These are phyloP conservation scores for Dinothrombium tinctorium DNA, from an alignment of 1,140 invertebrate species.

Conservation along the genomic window DNA sequence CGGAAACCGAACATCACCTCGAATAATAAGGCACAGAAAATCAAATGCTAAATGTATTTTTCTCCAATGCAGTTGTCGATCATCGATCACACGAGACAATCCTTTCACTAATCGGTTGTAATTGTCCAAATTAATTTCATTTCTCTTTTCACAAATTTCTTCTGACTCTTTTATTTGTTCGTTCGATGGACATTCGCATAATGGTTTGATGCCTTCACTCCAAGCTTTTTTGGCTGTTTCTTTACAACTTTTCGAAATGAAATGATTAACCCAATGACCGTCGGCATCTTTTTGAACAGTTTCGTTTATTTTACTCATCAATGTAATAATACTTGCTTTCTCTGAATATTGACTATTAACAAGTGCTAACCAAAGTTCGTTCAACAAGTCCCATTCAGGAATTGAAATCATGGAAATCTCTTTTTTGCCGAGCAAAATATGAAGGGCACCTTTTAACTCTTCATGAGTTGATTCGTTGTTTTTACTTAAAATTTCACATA, in stretches of 20 bases:
- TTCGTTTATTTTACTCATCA: constrained; percentile 36
- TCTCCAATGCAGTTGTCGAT: constrained; percentile 52
- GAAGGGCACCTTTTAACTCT: constrained; percentile 51
- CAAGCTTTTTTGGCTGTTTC: background rate
- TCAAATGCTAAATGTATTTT: constrained; percentile 44
- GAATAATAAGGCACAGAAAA: constrained; percentile 40
- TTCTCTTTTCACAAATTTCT: constrained; percentile 16
- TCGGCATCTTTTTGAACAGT: constrained; percentile 26
- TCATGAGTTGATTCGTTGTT: constrained; percentile 37
- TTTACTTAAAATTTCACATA: constrained; percentile 32
- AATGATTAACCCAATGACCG: constrained; percentile 23
- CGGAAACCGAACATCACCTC: constrained; percentile 40
- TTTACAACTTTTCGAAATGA: constrained; percentile 15
- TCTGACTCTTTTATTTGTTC: background rate
- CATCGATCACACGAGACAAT: constrained; percentile 34
- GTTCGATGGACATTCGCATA: background rate
- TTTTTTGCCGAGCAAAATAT: constrained; percentile 39
- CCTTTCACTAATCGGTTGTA: constrained; percentile 36
- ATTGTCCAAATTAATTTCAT: constrained; percentile 24
- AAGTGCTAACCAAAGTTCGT: constrained; percentile 44
- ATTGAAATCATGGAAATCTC: constrained; percentile 34
- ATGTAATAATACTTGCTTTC: constrained; percentile 45
- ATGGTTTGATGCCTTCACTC: background rate
- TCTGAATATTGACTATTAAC: constrained; percentile 46
- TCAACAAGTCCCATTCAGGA: constrained; percentile 46